phyloP scores from a whole-genome alignment of 2,888 invertebrate genomes.

The Mamestra brassicae region DNA sequence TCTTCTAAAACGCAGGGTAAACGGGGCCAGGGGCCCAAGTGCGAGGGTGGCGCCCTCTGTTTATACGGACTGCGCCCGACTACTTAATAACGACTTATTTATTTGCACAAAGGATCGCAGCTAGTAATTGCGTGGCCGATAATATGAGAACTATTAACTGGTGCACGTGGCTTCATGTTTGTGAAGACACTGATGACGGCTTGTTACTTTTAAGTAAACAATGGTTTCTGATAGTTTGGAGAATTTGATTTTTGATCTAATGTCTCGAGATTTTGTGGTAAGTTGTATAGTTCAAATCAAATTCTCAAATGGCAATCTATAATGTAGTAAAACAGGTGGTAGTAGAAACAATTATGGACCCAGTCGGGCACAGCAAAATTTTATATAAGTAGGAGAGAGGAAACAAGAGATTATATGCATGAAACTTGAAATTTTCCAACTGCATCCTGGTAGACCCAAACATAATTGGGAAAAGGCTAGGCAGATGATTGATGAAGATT shows the following conservation, averaged over 20 bases:
- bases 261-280: conserved; percentile 7
- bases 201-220: conserved; percentile 57
- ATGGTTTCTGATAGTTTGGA: neutral
- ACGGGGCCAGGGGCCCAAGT: conserved; percentile 48
- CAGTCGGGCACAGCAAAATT: too few relatives aligned
- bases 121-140: conserved; percentile 80
- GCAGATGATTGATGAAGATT: neutral
- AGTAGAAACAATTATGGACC: too few relatives aligned
- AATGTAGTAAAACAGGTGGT: too few relatives aligned
- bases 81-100: conserved; percentile 86
- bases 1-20: conserved; percentile 68
- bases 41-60: conserved; percentile 76
- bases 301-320: too few relatives aligned
- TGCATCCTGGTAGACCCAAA: too few relatives aligned
- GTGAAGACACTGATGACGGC: conserved; percentile 52
- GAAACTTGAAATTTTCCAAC: neutral
- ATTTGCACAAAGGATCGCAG: conserved; percentile 81
- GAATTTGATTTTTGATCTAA: too few relatives aligned
- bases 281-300: neutral
- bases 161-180: conserved; percentile 70
- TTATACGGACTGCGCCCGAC: conserved; percentile 73
- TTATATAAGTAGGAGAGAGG: too few relatives aligned
- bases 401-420: neutral
- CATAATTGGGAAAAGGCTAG: too few relatives aligned
- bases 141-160: conserved; percentile 84